A percentile compares a stretch with the other conserved stretches of the same genome.
These are phyloP conservation scores for Delia radicum DNA, from an alignment of 1,140 invertebrate species.

Conservation along the genomic window DNA sequence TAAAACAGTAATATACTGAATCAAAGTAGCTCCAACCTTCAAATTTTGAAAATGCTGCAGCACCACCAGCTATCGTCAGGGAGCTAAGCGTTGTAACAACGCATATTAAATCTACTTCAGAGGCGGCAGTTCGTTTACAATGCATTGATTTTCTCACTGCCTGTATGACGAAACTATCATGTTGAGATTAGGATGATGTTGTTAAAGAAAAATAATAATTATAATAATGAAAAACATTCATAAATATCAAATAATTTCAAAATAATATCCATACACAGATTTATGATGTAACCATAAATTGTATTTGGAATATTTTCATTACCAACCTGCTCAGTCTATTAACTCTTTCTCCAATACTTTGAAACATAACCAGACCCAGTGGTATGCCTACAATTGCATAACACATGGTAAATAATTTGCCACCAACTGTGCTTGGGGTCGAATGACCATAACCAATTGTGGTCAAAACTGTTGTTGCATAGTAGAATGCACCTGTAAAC, in stretches of 20 bases:
- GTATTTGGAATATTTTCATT: too few relatives aligned
- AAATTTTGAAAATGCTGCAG: constrained; percentile 90
- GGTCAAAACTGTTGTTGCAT: constrained; percentile 62
- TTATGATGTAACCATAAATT: background rate
- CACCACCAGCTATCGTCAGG: constrained; percentile 90
- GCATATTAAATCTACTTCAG: constrained; percentile 92
- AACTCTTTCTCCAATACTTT: constrained; percentile 92
- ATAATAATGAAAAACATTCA: background rate
- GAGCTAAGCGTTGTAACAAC: constrained; percentile 88
- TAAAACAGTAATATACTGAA: constrained; percentile 98
- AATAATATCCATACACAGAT: background rate
- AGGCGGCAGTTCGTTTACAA: constrained; percentile 78
- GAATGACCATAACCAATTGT: constrained; percentile 84
- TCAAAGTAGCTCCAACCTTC: constrained; percentile 98
- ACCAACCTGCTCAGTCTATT: constrained; percentile 74
- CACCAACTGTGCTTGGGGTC: constrained; percentile 88
- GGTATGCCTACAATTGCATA: constrained; percentile 98
- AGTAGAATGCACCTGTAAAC: constrained; percentile 98
- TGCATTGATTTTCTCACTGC: constrained; percentile 81
- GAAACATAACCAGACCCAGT: constrained; percentile 95
- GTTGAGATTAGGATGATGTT: too few relatives aligned
- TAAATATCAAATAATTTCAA: background rate
- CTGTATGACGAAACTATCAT: constrained; percentile 79
- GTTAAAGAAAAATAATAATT: background rate
- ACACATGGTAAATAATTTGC: constrained; percentile 94